Base-by-base conservation (phyloP, 2,797 vertebrate genomes). In the Lithobates sylvaticus region DNA sequence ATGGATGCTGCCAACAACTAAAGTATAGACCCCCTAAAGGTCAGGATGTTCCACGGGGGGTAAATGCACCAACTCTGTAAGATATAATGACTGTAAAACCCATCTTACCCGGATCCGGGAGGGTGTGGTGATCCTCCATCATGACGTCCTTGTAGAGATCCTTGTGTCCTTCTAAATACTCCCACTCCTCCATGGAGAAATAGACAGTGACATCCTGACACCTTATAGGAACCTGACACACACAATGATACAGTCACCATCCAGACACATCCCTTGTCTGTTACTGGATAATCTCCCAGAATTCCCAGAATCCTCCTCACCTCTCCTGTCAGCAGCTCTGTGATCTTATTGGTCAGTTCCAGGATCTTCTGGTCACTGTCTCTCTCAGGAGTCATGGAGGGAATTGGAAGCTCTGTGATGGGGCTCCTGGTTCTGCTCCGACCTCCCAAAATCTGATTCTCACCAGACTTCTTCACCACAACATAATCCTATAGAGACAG, bases 161-260 rank as follows among this genome's bases (percentile, higher is more conserved):
- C 50, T 18, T 16, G 50, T 54, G 50, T 54, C 50, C 50, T 54
- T 54, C 50, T 54, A 54, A 18, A 54, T 54, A 54, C 50, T 54
- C 50, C 50, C 50, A 54, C 50, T 54, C 50, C 50, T 54, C 50
- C 50, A 54, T 54, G 50, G 50, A 54, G 50, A 54, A 18, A 54
- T 54, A 54, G 50, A 54, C 50, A 54, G 50, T 16, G 34, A 78
- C 36, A 42, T 65, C 54, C 76, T 64, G 29, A 64, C 34, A 39
- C 34, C 76, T 78, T 42, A 78, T 65, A 26, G 58, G 76, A 39
- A 78, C 58, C 76, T 65, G 54, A 26, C 50, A 78, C 61, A 67
- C 29, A 34, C 21, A 64, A 65, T 32, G 23, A 78, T 42, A 64
- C 36, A 64, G 34, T 78, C 34, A 78, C 61, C 23, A 64, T 26